A percentile compares a stretch with the other conserved stretches of the same genome.
Evolutionary conservation across 2,113 vertebrate species (phyloP).

Genomic region (Dicaeum eximium): DNA sequence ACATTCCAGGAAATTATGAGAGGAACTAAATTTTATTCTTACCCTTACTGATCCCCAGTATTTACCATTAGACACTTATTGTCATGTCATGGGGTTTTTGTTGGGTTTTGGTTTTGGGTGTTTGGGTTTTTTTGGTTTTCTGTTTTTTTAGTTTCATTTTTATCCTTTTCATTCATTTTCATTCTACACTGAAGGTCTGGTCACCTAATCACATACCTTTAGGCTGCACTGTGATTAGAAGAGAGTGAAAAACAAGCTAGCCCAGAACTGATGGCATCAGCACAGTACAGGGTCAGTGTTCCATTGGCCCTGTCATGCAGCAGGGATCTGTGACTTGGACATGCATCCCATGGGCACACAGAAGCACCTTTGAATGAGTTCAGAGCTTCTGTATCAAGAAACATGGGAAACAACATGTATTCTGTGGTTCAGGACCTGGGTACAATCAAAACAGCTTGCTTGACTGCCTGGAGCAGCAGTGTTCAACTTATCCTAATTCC

Average conservation of each 20-base stretch:
- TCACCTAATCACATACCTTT: background rate
- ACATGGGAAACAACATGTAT: background rate
- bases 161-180: background rate
- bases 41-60: background rate
- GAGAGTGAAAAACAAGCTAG: background rate
- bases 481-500: background rate
- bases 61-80: background rate
- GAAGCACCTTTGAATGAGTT: background rate
- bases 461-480: background rate
- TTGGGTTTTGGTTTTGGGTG: too few species aligned
- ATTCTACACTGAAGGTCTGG: background rate
- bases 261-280: accelerated
- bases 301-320: background rate
- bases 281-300: background rate
- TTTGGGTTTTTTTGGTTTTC: too few species aligned
- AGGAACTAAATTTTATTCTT: background rate
- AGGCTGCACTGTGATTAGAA: accelerated
- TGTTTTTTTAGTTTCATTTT: accelerated
- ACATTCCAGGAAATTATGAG: background rate
- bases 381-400: background rate
- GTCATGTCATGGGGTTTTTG: background rate
- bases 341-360: background rate
- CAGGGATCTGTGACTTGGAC: background rate
- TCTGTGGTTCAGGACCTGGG: background rate
- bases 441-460: background rate